phyloP scores from a whole-genome alignment of 2,797 vertebrate genomes.

The Hippopotamyrus pictus region DNA sequence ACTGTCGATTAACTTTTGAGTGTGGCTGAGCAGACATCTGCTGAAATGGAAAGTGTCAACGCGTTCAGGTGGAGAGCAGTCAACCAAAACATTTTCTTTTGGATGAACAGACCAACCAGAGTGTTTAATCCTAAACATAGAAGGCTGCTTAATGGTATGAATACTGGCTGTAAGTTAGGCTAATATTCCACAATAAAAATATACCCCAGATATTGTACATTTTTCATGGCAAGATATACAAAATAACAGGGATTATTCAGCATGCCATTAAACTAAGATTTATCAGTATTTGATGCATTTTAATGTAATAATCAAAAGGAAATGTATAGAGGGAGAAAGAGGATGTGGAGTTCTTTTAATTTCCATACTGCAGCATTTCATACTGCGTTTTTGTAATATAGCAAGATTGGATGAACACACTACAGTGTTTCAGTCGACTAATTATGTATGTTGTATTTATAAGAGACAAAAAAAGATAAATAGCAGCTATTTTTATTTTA shows the following conservation, averaged over 20 bases:
- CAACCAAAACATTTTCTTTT: background rate
- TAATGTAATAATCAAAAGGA: background rate
- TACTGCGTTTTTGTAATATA: background rate
- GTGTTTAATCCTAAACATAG: background rate
- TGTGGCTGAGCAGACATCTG: constrained; percentile 60
- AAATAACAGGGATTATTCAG: background rate
- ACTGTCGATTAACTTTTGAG: constrained; percentile 64
- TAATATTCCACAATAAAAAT: background rate
- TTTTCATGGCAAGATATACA: background rate
- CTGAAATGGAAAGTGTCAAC: constrained; percentile 44
- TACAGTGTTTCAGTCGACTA: background rate
- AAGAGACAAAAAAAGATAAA: background rate
- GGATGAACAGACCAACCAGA: background rate
- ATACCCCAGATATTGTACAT: background rate
- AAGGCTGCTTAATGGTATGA: background rate
- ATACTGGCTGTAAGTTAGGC: background rate
- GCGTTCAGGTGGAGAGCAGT: background rate
- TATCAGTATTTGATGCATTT: background rate
- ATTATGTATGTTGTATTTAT: background rate
- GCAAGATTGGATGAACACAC: background rate
- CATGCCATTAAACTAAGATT: background rate
- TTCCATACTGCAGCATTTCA: background rate
- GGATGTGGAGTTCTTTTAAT: background rate
- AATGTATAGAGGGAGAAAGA: background rate
- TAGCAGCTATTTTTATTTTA: background rate